Evolutionary conservation across 2,888 invertebrate species (phyloP).

Genomic region (Apotomis turbidana): DNA sequence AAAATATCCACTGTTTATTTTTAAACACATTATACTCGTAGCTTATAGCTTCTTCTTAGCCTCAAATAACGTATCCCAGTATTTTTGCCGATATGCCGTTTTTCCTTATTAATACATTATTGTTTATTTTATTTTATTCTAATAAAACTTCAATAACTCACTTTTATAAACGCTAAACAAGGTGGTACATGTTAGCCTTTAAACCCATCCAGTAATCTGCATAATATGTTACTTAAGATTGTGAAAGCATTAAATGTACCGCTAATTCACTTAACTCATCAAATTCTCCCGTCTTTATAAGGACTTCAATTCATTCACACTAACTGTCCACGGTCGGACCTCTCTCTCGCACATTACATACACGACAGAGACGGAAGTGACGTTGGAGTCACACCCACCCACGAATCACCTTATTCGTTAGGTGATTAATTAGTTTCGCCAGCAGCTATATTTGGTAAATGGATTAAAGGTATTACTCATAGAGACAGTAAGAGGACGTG

Average conservation of each 20-base stretch:
- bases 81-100: too few relatives aligned
- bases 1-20: too few relatives aligned
- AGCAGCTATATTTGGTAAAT: constrained; percentile 32
- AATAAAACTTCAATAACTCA: too few relatives aligned
- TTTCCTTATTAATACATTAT: too few relatives aligned
- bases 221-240: not conserved
- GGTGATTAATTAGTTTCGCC: constrained; percentile 35
- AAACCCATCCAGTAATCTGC: too few relatives aligned
- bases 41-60: too few relatives aligned
- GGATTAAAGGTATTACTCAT: constrained; percentile 19
- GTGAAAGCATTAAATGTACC: not conserved
- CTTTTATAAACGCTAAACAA: too few relatives aligned
- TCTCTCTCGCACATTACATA: constrained; percentile 8
- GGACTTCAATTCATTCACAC: constrained; percentile 16
- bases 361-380: constrained; percentile 12
- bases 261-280: constrained; percentile 9
- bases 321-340: not conserved
- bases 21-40: too few relatives aligned
- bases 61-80: too few relatives aligned
- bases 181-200: too few relatives aligned
- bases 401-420: constrained; percentile 27
- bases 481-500: constrained; percentile 1
- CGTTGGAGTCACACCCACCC: constrained; percentile 26
- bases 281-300: constrained; percentile 25
- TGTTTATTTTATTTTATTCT: too few relatives aligned